Base-by-base conservation (phyloP, 1,140 invertebrate species). In the Cotesia vestalis region DNA sequence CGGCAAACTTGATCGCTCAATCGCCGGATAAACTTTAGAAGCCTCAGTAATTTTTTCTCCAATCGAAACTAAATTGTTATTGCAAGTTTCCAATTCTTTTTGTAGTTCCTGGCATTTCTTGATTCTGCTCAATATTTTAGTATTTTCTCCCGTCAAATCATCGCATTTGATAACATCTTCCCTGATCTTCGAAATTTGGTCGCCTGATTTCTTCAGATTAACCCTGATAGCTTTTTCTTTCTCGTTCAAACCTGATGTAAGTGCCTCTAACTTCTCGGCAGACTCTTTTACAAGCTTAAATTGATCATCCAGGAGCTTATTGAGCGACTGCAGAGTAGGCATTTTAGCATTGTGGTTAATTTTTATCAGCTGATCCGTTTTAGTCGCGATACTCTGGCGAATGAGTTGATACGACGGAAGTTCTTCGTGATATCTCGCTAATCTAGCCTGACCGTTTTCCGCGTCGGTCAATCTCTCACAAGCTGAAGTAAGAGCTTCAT, bases 111-210 rank as follows among this genome's bases (percentile, higher is more conserved):
- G 89, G 78, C 93, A 92, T 75, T 91, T 91, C 73, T 93, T 90
- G 5, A 97, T 88, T 75, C 95, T 89, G 70, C 91, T 89, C 46
- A 97, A 86, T 67, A 97, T 93, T 80, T 95, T 94, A 3, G 90
- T 89, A 81, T 95, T 95, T 77, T 95, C 92, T 1, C 96, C 96
- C 11, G 93, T 94, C 78, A 96, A 90, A 85, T 97, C 95, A 81
- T 98, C 96, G 84, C 94, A 97, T 84, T 95, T 95, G 9, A 95
- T 93, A 0, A 97, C 90, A 61, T 92, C 90, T 81, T 98, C 96
- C 27, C 95, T 90, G 61, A 97, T 90, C 76, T 91, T 92, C 27
- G 91, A 91, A 0, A 96, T 89, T 64, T 87, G 86, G 63, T 93
- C 92, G 46, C 90, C 90, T 0, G 90, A 87, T 14, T 85, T 86